phyloP scores from a whole-genome alignment of 2,797 vertebrate genomes.

The Gambelia wislizenii region DNA sequence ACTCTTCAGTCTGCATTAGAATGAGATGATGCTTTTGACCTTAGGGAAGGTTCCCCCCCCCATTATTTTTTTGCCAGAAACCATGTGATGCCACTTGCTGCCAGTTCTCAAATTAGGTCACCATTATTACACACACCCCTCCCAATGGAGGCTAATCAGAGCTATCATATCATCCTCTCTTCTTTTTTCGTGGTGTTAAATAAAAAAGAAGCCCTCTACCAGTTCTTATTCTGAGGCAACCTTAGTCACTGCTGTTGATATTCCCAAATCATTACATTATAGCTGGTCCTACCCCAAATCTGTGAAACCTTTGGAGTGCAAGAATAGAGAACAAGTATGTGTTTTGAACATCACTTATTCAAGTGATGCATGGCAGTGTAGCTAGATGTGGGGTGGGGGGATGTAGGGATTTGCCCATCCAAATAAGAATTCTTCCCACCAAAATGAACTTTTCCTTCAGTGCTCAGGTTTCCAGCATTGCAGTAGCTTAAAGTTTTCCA shows the following conservation, averaged over 20 bases:
- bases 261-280: neutral
- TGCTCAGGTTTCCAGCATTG: too few relatives aligned
- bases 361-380: too few relatives aligned
- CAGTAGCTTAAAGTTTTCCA: too few relatives aligned
- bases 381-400: too few relatives aligned
- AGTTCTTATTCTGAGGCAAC: neutral
- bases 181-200: constrained; percentile 3
- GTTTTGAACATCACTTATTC: neutral
- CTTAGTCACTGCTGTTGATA: neutral
- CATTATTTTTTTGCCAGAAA: neutral
- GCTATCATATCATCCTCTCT: constrained; percentile 11
- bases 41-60: neutral
- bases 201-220: constrained; percentile 7
- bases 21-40: neutral
- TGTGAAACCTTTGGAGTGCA: constrained; percentile 20
- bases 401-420: too few relatives aligned
- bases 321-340: neutral
- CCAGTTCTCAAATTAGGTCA: constrained; percentile 3
- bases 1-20: neutral
- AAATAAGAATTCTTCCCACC: too few relatives aligned
- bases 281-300: neutral
- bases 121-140: constrained; percentile 22
- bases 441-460: too few relatives aligned
- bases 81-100: constrained; percentile 9
- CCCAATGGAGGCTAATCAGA: neutral